Evolutionary conservation across 2,113 vertebrate genomes (phyloP).

Genomic region (Axis porcinus): DNA sequence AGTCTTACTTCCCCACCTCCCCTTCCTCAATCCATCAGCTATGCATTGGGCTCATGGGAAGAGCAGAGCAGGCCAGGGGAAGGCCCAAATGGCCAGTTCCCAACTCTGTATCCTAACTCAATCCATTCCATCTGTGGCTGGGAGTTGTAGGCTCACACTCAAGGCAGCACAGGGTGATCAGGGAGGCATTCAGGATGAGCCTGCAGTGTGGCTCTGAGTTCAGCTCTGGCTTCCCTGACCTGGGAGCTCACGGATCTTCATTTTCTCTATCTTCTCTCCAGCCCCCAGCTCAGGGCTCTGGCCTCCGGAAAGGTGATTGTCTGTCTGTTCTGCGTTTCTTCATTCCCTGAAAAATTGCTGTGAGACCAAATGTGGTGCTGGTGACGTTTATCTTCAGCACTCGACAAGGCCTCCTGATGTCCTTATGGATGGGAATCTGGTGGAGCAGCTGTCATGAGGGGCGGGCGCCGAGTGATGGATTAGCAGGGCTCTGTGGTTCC

Average conservation of each 20-base stretch:
- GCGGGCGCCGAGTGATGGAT: background rate
- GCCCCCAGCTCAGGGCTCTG: background rate
- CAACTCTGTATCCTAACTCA: background rate
- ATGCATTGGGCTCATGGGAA: background rate
- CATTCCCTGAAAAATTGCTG: constrained; percentile 9
- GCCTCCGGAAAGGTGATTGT: background rate
- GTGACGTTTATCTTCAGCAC: constrained; percentile 21
- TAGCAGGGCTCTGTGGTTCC: background rate
- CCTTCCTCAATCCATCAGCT: background rate
- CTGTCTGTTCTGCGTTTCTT: background rate
- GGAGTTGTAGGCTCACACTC: background rate
- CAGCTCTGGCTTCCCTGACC: background rate
- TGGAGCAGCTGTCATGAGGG: background rate
- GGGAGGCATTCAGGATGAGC: background rate
- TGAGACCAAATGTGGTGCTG: background rate
- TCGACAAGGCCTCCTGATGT: constrained; percentile 24
- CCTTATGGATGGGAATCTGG: background rate
- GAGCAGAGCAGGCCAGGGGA: background rate
- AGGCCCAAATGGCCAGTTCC: background rate
- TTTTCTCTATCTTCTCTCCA: background rate
- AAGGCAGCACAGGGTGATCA: background rate
- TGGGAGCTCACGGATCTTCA: background rate
- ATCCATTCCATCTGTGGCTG: background rate
- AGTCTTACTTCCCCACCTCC: background rate
- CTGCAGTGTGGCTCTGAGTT: background rate